Percentiles rank a stretch among this genome's conserved stretches.
These are phyloP conservation scores for Excalfactoria chinensis DNA, from an alignment of 2,113 vertebrate species.

Conservation along the genomic window DNA sequence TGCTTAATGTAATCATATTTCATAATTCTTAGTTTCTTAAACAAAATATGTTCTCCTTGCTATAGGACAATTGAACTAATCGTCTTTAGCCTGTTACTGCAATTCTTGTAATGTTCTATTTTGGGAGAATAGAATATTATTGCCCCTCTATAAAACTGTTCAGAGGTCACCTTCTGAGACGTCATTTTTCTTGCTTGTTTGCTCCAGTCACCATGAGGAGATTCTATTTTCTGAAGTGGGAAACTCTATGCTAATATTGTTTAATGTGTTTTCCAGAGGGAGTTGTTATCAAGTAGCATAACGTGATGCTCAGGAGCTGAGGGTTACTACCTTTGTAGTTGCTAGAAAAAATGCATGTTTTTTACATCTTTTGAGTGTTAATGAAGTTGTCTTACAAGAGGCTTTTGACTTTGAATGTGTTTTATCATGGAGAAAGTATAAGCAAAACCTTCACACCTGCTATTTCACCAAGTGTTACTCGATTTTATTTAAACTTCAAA, in stretches of 20 bases:
- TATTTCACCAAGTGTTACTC: neutral
- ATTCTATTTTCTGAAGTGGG: conserved; percentile 27
- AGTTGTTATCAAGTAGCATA: conserved; percentile 35
- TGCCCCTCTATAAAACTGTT: conserved; percentile 8
- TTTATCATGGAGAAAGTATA: neutral
- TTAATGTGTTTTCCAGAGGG: conserved; percentile 54
- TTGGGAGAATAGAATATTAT: conserved; percentile 1
- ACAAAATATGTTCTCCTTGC: conserved; percentile 20
- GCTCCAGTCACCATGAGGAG: neutral
- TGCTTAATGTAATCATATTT: conserved; percentile 33
- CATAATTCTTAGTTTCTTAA: conserved; percentile 51
- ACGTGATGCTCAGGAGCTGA: conserved; percentile 30
- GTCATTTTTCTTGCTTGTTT: conserved; percentile 22
- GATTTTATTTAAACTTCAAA: neutral
- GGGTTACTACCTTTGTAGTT: conserved; percentile 51
- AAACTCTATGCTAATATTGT: conserved; percentile 51
- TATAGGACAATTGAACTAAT: neutral
- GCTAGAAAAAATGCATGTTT: conserved; percentile 30
- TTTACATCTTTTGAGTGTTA: conserved; percentile 52
- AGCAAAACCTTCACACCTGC: neutral
- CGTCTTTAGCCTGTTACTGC: neutral
- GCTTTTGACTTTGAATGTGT: conserved; percentile 1
- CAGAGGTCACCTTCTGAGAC: conserved; percentile 8
- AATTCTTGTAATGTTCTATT: conserved; percentile 22
- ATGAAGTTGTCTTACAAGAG: conserved; percentile 43